A percentile compares a stretch with the other conserved stretches of the same genome.
Conservation (phyloP, 2,113 vertebrate genomes). For the Coturnix japonica region DNA sequence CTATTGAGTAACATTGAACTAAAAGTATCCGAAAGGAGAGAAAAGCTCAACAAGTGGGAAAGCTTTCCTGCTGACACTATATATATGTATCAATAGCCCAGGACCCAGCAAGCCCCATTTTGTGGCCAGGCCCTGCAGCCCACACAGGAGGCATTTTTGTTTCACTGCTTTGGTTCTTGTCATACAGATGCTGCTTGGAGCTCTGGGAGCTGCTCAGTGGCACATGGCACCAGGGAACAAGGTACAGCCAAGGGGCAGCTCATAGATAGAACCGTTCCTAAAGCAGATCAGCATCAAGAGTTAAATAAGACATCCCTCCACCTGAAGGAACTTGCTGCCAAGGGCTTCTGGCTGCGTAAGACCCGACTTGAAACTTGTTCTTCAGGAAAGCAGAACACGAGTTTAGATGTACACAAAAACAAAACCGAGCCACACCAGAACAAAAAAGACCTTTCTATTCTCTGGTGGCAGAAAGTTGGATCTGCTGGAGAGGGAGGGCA, state of each 20-base stretch:
- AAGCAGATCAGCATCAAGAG: not conserved
- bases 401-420: not conserved
- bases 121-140: not conserved
- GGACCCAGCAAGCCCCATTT: not conserved
- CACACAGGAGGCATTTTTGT: not conserved
- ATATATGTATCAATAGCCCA: slow-evolving; percentile 22
- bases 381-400: not conserved
- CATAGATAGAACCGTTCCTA: not conserved
- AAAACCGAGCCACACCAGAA: not conserved
- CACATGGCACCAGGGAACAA: not conserved
- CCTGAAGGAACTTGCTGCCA: not conserved
- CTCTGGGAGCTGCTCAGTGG: not conserved
- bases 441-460: not conserved
- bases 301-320: not conserved
- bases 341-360: not conserved
- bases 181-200: not conserved
- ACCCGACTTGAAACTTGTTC: not conserved
- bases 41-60: not conserved
- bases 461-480: not conserved
- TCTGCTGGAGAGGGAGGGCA: not conserved
- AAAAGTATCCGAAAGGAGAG: not conserved
- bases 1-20: slow-evolving; percentile 25
- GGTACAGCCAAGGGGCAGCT: not conserved
- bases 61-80: not conserved
- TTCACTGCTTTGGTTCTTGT: not conserved